Conservation (phyloP, 2,113 vertebrate species). For the Aphelocoma coerulescens region DNA sequence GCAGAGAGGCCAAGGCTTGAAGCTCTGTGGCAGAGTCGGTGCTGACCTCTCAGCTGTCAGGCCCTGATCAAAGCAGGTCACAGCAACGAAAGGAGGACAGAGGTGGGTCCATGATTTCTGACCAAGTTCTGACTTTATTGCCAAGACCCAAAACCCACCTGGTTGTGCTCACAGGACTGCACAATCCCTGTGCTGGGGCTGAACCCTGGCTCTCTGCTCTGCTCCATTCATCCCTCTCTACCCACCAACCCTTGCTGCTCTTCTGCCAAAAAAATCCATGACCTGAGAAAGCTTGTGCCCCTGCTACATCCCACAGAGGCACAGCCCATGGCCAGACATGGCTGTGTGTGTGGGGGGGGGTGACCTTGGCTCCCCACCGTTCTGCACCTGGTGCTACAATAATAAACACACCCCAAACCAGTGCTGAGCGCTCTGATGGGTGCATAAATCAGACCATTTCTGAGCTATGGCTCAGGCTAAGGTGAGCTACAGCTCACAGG, state of each 20-base stretch:
- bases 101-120: not conserved
- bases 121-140: not conserved
- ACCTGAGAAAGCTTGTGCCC: not conserved
- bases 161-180: not conserved
- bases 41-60: not conserved
- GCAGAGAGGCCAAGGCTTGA: not conserved
- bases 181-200: not conserved
- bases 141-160: not conserved
- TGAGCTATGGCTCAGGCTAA: not conserved
- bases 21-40: rapidly evolving
- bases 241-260: not conserved
- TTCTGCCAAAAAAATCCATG: not conserved
- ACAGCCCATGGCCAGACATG: rapidly evolving
- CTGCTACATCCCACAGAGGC: not conserved
- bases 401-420: not conserved
- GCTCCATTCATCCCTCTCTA: not conserved
- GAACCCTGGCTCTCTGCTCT: not conserved
- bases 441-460: not conserved
- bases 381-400: not conserved
- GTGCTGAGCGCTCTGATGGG: not conserved
- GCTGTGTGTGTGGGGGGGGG: not conserved
- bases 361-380: rapidly evolving
- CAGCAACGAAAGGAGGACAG: not conserved
- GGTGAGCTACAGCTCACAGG: not conserved
- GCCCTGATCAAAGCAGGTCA: not conserved